phyloP scores from a whole-genome alignment of 2,888 invertebrate genomes.

The Polyploca ridens region DNA sequence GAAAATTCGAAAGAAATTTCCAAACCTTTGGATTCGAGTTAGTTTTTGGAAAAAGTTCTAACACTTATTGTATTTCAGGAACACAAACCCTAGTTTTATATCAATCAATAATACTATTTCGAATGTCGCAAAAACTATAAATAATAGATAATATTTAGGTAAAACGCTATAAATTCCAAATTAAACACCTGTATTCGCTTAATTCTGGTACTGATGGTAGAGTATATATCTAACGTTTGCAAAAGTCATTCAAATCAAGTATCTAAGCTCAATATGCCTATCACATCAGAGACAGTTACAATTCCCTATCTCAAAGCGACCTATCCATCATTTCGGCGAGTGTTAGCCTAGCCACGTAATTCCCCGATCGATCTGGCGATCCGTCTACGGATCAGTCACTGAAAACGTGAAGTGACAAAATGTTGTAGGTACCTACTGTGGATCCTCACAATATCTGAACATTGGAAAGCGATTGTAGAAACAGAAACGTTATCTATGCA shows the following conservation, averaged over 20 bases:
- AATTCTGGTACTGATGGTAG: too few relatives aligned
- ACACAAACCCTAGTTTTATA: too few relatives aligned
- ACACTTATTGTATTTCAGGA: too few relatives aligned
- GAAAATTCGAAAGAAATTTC: too few relatives aligned
- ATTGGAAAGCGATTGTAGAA: not conserved
- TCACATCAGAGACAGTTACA: slow-evolving; percentile 43
- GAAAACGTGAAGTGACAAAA: not conserved
- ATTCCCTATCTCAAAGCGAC: slow-evolving; percentile 51
- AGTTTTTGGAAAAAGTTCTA: too few relatives aligned
- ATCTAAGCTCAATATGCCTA: slow-evolving; percentile 37
- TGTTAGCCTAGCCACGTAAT: slow-evolving; percentile 63
- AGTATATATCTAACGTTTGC: not conserved
- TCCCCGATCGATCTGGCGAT: slow-evolving; percentile 62
- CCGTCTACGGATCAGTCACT: slow-evolving; percentile 2
- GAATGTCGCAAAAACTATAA: too few relatives aligned
- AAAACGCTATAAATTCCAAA: too few relatives aligned
- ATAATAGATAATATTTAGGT: too few relatives aligned
- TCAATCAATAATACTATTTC: too few relatives aligned
- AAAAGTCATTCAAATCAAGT: slow-evolving; percentile 46
- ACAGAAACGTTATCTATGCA: not conserved
- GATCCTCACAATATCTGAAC: not conserved
- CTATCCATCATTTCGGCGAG: slow-evolving; percentile 62
- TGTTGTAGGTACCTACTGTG: not conserved
- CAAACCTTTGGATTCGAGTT: too few relatives aligned
- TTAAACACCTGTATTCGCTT: too few relatives aligned